A percentile compares a stretch with the other conserved stretches of the same genome.
phyloP scores from a whole-genome alignment of 37 sponge, comb jelly and placozoan genomes.

The Chondrilla cf. caribensis region DNA sequence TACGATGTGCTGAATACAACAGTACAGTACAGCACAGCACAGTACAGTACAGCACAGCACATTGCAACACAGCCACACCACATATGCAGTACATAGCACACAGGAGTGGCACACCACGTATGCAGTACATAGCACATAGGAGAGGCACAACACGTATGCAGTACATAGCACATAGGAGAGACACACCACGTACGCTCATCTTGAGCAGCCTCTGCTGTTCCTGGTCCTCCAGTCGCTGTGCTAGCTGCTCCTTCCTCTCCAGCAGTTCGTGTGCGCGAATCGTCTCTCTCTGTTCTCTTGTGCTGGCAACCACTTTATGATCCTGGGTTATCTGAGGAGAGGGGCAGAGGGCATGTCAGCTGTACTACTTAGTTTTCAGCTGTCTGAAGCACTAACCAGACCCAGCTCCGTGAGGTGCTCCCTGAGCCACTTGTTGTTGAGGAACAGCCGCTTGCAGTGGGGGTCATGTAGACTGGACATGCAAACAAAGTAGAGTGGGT shows the following conservation, averaged over 20 bases:
- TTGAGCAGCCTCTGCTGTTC: not conserved
- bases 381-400: too few species aligned
- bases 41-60: too few species aligned
- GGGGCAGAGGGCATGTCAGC: not conserved
- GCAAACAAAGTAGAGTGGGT: not conserved
- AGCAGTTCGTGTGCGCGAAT: slow-evolving; percentile 88
- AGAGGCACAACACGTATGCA: too few species aligned
- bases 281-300: slow-evolving; percentile 77
- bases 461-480: slow-evolving; percentile 77
- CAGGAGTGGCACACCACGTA: too few species aligned
- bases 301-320: slow-evolving; percentile 73
- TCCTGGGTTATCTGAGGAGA: slow-evolving; percentile 67
- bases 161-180: too few species aligned
- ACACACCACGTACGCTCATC: too few species aligned
- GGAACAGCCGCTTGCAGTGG: slow-evolving; percentile 70
- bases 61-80: too few species aligned
- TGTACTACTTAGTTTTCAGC: not conserved
- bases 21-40: too few species aligned
- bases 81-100: too few species aligned
- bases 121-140: too few species aligned
- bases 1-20: too few species aligned
- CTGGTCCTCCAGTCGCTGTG: slow-evolving; percentile 21
- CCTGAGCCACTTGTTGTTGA: slow-evolving; percentile 67
- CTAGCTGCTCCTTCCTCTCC: slow-evolving; percentile 78
- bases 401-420: slow-evolving; percentile 73